Evolutionary conservation across 2,888 invertebrate species (phyloP).

Genomic region (Parapristionchus giblindavisi): DNA sequence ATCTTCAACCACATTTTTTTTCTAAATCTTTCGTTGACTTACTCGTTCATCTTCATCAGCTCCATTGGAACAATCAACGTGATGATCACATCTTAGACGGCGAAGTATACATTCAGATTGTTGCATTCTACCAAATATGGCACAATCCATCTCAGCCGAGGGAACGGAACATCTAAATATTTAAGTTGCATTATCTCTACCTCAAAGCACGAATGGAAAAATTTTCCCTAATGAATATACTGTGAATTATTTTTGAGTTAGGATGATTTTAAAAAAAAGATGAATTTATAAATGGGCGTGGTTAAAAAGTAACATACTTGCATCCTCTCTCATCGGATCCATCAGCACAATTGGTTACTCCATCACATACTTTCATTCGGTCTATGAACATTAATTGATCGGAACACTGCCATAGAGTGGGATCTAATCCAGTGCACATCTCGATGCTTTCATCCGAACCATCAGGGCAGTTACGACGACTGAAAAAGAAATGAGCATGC

Average conservation of each 20-base stretch:
- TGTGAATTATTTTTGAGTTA: no score
- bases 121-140: slow-evolving; percentile 32
- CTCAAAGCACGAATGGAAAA: no score
- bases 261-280: not conserved
- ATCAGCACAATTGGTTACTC: slow-evolving; percentile 46
- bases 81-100: slow-evolving; percentile 27
- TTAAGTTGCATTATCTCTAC: not conserved
- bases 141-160: slow-evolving; percentile 37
- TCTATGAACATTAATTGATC: slow-evolving; percentile 5
- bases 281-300: not conserved
- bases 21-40: not conserved
- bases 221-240: no score
- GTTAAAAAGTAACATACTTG: slow-evolving; percentile 18
- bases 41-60: slow-evolving; percentile 36
- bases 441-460: slow-evolving; percentile 18
- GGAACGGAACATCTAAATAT: slow-evolving; percentile 6
- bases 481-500: not conserved
- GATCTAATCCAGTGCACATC: not conserved
- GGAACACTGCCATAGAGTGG: slow-evolving; percentile 13
- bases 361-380: slow-evolving; percentile 44
- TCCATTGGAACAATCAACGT: slow-evolving; percentile 35
- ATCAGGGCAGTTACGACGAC: slow-evolving; percentile 31
- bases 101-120: slow-evolving; percentile 22
- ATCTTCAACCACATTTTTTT: no score
- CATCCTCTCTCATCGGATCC: slow-evolving; percentile 48